Evolutionary conservation across 2,888 invertebrate species (phyloP).

Genomic region (Heteropelma amictum): DNA sequence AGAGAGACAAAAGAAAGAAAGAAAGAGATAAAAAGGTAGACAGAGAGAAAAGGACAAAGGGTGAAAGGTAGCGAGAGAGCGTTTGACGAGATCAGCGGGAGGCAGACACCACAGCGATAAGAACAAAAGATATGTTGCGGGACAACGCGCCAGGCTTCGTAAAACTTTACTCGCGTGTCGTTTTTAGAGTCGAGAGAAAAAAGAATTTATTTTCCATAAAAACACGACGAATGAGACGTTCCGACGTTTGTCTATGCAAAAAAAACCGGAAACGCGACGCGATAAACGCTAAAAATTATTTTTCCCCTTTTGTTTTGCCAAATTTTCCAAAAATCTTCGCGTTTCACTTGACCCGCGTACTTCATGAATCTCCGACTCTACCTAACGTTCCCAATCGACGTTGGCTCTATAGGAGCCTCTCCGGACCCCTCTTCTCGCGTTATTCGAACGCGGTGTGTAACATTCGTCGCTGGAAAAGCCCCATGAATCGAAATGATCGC

Average conservation of each 20-base stretch:
- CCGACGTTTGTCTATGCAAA: too few relatives aligned
- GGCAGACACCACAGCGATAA: conserved; percentile 34
- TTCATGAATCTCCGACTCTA: too few relatives aligned
- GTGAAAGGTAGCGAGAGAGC: conserved; percentile 52
- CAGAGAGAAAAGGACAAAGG: conserved; percentile 33
- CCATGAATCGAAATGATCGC: conserved; percentile 71
- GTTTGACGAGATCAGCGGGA: conserved; percentile 54
- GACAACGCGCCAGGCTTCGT: conserved; percentile 43
- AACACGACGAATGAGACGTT: too few relatives aligned
- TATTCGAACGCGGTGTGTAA: conserved; percentile 25
- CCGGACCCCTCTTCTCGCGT: conserved; percentile 20
- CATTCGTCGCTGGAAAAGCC: conserved; percentile 53
- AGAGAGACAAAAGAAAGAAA: not conserved
- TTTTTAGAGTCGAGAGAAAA: too few relatives aligned
- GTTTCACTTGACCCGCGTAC: too few relatives aligned
- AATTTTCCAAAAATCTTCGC: too few relatives aligned
- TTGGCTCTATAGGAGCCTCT: not conserved
- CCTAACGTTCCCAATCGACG: too few relatives aligned
- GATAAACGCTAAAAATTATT: too few relatives aligned
- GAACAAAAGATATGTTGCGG: conserved; percentile 49
- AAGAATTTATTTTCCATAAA: too few relatives aligned
- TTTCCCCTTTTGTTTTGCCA: too few relatives aligned
- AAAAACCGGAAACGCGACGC: too few relatives aligned
- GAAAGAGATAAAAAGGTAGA: not conserved
- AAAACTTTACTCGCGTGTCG: conserved; percentile 7